These are phyloP conservation scores for Blomia tropicalis DNA, from an alignment of 2,888 invertebrate species.

Conservation along the genomic window DNA sequence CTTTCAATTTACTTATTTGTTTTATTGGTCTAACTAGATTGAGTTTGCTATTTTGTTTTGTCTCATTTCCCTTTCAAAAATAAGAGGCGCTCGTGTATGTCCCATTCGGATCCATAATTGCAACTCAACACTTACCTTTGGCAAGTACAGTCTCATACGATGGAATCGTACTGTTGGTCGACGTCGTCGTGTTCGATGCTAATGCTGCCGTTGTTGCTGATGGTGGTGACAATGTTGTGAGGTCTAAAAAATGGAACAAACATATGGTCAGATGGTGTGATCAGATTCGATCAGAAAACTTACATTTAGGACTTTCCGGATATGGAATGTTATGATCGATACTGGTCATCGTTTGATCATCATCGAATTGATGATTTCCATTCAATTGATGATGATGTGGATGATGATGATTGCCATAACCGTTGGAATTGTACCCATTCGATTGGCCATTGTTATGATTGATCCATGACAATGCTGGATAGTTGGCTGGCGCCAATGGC, in stretches of 20 bases:
- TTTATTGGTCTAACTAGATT: too few relatives aligned
- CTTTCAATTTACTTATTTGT: too few relatives aligned
- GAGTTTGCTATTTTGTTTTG: too few relatives aligned
- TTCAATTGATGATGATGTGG: not conserved
- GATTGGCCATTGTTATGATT: not conserved
- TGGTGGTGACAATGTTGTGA: not conserved
- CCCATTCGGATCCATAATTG: too few relatives aligned
- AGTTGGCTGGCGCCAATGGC: not conserved
- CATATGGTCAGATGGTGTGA: not conserved
- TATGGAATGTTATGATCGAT: not conserved
- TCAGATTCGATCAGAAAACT: not conserved
- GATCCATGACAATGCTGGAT: not conserved
- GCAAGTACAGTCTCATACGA: not conserved
- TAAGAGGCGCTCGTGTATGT: too few relatives aligned
- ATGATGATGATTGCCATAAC: not conserved
- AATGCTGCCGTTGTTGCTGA: not conserved
- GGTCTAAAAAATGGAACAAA: not conserved
- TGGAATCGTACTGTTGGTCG: too few relatives aligned
- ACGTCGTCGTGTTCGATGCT: too few relatives aligned
- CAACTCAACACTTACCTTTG: not conserved
- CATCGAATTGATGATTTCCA: not conserved
- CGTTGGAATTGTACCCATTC: not conserved
- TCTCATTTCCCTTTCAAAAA: too few relatives aligned
- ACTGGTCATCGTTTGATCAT: constrained; percentile 13
- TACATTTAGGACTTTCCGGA: constrained; percentile 10